Conservation (phyloP, 2,888 invertebrate species). For the Catonia carolina region DNA sequence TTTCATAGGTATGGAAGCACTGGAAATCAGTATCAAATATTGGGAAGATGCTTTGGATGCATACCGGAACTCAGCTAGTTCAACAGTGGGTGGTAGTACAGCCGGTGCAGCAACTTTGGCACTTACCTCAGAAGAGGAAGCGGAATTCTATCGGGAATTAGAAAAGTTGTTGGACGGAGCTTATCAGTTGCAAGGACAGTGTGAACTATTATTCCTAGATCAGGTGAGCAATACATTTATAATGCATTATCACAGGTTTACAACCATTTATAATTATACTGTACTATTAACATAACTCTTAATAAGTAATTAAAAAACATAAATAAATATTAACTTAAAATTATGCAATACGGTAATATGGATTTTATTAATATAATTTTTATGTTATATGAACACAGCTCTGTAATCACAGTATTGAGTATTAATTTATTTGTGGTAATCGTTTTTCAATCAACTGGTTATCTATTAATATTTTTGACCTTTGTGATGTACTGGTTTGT, state of each 20-base stretch:
- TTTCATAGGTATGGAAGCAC: conserved; percentile 76
- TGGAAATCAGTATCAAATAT: conserved; percentile 84
- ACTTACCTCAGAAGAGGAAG: conserved; percentile 79
- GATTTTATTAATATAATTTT: too few species aligned
- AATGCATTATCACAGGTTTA: conserved; percentile 1
- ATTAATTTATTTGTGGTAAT: too few species aligned
- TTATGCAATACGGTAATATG: too few species aligned
- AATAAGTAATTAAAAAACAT: too few species aligned
- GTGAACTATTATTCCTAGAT: conserved; percentile 80
- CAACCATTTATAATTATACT: too few species aligned
- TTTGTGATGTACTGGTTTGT: too few species aligned
- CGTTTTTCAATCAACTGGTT: too few species aligned
- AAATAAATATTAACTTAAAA: not conserved
- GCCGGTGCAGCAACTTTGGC: conserved; percentile 54
- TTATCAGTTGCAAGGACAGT: conserved; percentile 56
- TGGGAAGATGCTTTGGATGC: conserved; percentile 92
- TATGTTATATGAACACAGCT: too few species aligned
- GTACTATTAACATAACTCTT: too few species aligned
- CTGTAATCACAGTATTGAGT: too few species aligned
- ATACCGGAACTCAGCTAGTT: conserved; percentile 55
- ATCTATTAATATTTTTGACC: too few species aligned
- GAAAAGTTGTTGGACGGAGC: conserved; percentile 58
- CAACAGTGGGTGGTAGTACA: conserved; percentile 40
- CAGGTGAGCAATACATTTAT: conserved; percentile 41
- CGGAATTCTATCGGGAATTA: conserved; percentile 75